phyloP scores from a whole-genome alignment of 2,888 invertebrate genomes.

The Eristalis pertinax region DNA sequence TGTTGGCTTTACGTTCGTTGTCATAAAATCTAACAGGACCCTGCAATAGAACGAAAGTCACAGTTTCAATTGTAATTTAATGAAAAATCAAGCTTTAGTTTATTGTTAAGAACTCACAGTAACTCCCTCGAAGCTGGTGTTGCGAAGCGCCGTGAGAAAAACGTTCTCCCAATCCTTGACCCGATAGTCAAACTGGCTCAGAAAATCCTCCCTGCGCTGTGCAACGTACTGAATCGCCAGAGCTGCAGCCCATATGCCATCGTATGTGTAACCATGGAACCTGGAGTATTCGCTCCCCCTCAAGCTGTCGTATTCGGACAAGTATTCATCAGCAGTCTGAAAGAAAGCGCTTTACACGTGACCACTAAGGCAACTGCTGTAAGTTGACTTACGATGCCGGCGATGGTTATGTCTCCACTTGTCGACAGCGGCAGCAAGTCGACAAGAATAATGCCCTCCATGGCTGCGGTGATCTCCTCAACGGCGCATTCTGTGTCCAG shows the following conservation, averaged over 20 bases:
- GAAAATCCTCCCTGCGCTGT: conserved; percentile 89
- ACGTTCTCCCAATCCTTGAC: conserved; percentile 93
- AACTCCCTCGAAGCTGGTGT: conserved; percentile 97
- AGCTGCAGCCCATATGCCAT: conserved; percentile 98
- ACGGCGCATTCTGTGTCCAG: conserved; percentile 86
- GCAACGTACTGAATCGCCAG: conserved; percentile 96
- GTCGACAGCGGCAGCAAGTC: conserved; percentile 94
- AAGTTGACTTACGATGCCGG: conserved; percentile 89
- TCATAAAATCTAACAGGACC: conserved; percentile 96
- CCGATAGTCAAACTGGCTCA: conserved; percentile 91
- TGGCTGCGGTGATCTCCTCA: conserved; percentile 88
- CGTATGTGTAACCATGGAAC: conserved; percentile 99
- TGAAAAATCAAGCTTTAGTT: not conserved
- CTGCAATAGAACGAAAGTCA: conserved; percentile 80
- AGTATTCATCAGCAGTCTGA: conserved; percentile 95
- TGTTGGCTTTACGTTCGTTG: conserved; percentile 97
- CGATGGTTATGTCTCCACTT: conserved; percentile 92
- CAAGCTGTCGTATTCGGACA: conserved; percentile 90
- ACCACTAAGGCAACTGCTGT: not conserved
- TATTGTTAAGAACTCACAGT: conserved; percentile 82
- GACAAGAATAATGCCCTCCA: conserved; percentile 94
- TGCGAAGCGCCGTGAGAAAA: conserved; percentile 92
- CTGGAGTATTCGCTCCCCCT: conserved; percentile 93
- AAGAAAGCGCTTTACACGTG: conserved; percentile 70
- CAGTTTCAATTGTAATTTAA: not conserved